phyloP scores from a whole-genome alignment of 2,113 vertebrate genomes.

The Lophochroa leadbeateri region DNA sequence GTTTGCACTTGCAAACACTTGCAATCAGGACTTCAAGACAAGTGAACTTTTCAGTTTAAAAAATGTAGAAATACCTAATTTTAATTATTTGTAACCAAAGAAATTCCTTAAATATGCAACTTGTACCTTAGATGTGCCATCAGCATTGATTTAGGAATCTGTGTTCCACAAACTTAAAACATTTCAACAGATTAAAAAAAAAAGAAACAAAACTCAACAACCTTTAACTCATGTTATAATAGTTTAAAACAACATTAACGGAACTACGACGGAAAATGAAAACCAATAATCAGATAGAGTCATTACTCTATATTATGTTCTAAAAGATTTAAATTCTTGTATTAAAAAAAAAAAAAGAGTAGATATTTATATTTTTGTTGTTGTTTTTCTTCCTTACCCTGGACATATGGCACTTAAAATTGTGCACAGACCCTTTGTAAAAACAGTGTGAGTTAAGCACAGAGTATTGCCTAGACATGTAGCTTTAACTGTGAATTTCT shows the following conservation, averaged over 20 bases:
- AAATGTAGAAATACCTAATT: neutral
- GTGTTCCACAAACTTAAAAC: neutral
- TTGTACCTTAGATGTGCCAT: neutral
- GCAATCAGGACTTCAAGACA: neutral
- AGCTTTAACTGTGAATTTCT: conserved; percentile 63
- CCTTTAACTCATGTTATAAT: neutral
- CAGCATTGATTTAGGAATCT: neutral
- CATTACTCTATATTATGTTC: neutral
- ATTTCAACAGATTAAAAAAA: neutral
- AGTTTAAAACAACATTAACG: conserved; percentile 14
- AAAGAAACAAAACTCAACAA: neutral
- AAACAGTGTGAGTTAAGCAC: conserved; percentile 54
- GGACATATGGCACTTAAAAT: conserved; percentile 60
- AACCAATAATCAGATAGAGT: neutral
- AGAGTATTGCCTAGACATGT: conserved; percentile 25
- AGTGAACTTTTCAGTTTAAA: neutral
- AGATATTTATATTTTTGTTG: conserved; percentile 22
- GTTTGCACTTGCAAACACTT: neutral
- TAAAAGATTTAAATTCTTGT: neutral
- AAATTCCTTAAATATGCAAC: conserved; percentile 11
- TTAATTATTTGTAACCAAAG: neutral
- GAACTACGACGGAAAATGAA: conserved; percentile 14
- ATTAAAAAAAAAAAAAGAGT: neutral
- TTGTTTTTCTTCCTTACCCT: conserved; percentile 29
- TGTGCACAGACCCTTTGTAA: conserved; percentile 51